Base-by-base conservation (phyloP, 2,797 vertebrate species). In the Labeo calbasu region DNA sequence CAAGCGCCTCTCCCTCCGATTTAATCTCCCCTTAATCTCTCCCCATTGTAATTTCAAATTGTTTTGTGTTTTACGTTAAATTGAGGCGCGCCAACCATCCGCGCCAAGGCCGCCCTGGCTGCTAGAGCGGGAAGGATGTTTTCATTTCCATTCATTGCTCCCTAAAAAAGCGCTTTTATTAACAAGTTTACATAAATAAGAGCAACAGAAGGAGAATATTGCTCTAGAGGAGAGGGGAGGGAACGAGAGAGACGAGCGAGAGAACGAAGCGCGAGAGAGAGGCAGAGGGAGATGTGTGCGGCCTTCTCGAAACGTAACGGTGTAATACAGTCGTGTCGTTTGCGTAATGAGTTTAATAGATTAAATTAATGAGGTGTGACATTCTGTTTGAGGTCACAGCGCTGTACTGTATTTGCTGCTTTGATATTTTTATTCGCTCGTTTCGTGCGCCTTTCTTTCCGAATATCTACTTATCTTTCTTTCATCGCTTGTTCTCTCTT, bases 1-100 rank as follows among this genome's bases (percentile, higher is more conserved):
- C 79, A 90, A 92, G 89, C 91, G 87, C 86, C 43, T 88, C 88
- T 88, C 90, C 90, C 91, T 77, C 90, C 87, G 84, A 81, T 92
- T 93, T 94, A 94, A 95, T 94, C 94, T 94, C 92, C 89, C 91
- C 94, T 93, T 95, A 94, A 95, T 95, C 94, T 94, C 91, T 90
- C 88, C 84, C 92, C 89, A 92, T 94, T 94, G 94, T 94, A 95
- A 95, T 94, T 91, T 94, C 93, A 95, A 94, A 95, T 93, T 93
- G 92, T 93, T 94, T 95, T 93, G 92, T 95, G 94, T 95, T 94
- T 95, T 94, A 93, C 89, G 87, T 93, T 92, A 94, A 94, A 94
- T 93, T 94, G 92, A 92, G 92, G 90, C 90, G 57, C 85, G 55
- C 28, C 85, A 87, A 86, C 90, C 88, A 87, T 89, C 93, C 90